These are phyloP conservation scores for Cephus pygmeus DNA, from an alignment of 2,888 invertebrate genomes.

Conservation along the genomic window DNA sequence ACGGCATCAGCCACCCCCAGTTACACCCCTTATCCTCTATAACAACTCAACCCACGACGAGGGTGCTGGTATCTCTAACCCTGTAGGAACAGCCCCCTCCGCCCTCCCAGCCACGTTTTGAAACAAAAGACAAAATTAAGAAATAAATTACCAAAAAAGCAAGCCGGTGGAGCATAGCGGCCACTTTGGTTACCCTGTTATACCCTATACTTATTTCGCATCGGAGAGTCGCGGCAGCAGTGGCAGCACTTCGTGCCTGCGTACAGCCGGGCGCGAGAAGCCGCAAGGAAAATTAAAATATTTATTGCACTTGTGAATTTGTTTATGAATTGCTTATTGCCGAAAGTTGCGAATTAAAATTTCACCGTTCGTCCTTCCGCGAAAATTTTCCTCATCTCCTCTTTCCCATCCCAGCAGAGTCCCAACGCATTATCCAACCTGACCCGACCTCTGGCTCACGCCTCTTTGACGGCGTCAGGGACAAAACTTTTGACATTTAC, in stretches of 20 bases:
- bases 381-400: slow-evolving; percentile 25
- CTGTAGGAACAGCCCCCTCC: background rate
- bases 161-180: background rate
- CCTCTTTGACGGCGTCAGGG: slow-evolving; percentile 15
- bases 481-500: slow-evolving; percentile 40
- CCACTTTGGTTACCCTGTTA: background rate
- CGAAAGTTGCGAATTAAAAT: slow-evolving; percentile 61
- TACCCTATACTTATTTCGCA: background rate
- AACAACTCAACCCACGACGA: slow-evolving; percentile 17
- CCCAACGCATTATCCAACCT: background rate
- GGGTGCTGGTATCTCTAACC: background rate
- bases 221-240: background rate
- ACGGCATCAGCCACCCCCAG: slow-evolving; percentile 57
- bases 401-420: background rate
- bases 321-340: slow-evolving; percentile 58
- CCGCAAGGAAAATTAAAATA: slow-evolving; percentile 53
- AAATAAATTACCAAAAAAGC: slow-evolving; percentile 52
- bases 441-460: slow-evolving; percentile 7
- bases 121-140: slow-evolving; percentile 56
- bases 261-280: slow-evolving; percentile 22
- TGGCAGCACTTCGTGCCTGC: slow-evolving; percentile 7
- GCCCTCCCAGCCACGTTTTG: slow-evolving; percentile 17
- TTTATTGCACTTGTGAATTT: slow-evolving; percentile 56
- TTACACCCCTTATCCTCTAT: slow-evolving; percentile 55
- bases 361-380: slow-evolving; percentile 35